Conservation (phyloP, 2,113 vertebrate species). For the Cygnus buccinator region DNA sequence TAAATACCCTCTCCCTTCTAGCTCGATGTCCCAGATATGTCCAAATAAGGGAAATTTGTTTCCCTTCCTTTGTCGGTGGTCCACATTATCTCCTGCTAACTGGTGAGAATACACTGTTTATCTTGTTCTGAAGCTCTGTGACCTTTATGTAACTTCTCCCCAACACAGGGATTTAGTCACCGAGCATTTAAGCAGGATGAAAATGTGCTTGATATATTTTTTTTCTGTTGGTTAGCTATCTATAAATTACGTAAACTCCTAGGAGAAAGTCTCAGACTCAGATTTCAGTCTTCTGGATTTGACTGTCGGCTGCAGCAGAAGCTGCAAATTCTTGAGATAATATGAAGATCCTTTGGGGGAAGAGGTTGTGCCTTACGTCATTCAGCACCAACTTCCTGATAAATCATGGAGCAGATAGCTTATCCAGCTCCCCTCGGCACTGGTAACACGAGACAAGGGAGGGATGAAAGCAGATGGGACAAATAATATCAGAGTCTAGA, state of each 20-base stretch:
- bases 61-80: conserved; percentile 28
- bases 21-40: not conserved
- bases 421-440: not conserved
- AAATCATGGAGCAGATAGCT: conserved; percentile 38
- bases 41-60: conserved; percentile 23
- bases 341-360: conserved; percentile 19
- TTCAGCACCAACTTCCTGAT: conserved; percentile 19
- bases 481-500: not conserved
- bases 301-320: conserved; percentile 36
- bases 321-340: conserved; percentile 62
- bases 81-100: conserved; percentile 9
- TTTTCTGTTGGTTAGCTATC: not conserved
- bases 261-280: not conserved
- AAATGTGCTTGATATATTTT: not conserved
- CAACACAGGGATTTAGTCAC: not conserved
- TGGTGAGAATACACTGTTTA: conserved; percentile 38
- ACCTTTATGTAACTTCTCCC: conserved; percentile 29
- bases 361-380: conserved; percentile 52
- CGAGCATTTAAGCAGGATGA: conserved; percentile 10
- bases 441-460: not conserved
- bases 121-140: conserved; percentile 23
- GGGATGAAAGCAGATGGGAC: not conserved
- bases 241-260: conserved; percentile 36
- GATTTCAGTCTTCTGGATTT: conserved; percentile 32
- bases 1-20: conserved; percentile 15